Evolutionary conservation across 2,888 invertebrate genomes (phyloP).

Genomic region (Lasioglossum morio): DNA sequence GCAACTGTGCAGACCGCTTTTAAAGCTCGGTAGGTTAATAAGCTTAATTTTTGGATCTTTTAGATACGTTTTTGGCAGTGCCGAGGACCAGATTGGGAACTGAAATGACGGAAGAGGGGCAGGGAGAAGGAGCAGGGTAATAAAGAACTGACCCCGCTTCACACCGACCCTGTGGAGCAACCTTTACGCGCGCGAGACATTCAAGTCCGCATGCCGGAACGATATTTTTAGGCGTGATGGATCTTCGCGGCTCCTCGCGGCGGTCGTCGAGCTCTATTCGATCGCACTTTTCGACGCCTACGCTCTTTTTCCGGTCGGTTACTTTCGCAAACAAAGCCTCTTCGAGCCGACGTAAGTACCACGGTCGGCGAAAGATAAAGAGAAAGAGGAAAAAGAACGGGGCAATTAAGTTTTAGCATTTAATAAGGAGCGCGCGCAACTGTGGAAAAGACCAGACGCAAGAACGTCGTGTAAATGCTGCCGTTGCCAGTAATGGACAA

Average conservation of each 20-base stretch:
- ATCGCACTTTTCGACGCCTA: not conserved
- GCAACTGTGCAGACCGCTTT: too few relatives aligned
- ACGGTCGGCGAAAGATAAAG: not conserved
- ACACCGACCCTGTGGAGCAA: conserved; percentile 28
- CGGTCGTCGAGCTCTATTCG: not conserved
- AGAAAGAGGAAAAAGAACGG: not conserved
- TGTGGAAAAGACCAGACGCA: not conserved
- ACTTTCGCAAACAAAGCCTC: not conserved
- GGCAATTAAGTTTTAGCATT: not conserved
- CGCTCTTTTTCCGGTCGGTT: not conserved
- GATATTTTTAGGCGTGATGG: conserved; percentile 55
- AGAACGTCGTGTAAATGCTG: conserved; percentile 22
- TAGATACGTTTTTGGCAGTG: not conserved
- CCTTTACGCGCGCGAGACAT: conserved; percentile 42
- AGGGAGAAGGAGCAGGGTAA: conserved; percentile 14
- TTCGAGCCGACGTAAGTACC: too few relatives aligned
- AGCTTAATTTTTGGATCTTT: too few relatives aligned
- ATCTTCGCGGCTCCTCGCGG: conserved; percentile 14
- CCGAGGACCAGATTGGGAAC: too few relatives aligned
- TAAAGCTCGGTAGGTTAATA: too few relatives aligned
- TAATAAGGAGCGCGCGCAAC: conserved; percentile 1
- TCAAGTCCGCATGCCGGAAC: conserved; percentile 50
- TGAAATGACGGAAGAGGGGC: not conserved
- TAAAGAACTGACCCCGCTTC: conserved; percentile 60
- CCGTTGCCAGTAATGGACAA: conserved; percentile 25